Evolutionary conservation across 2,113 vertebrate species (phyloP), one percentile per base, ranked within the genome.

Genomic region (Melanotaenia duboulayi): DNA sequence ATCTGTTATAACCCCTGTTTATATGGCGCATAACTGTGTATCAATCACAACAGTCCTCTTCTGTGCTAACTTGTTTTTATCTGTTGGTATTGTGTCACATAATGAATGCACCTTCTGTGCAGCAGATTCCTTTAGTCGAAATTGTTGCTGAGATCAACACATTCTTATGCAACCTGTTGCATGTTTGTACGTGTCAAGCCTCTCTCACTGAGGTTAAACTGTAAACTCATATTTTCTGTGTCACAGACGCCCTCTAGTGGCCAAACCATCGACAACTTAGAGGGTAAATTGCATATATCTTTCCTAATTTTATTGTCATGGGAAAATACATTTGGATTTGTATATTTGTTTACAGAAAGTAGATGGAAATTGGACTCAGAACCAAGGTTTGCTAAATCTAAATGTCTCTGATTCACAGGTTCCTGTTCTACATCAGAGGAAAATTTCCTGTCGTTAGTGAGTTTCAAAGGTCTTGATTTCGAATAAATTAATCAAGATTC

Each of bases 361-460:
- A 28, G 17, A 4, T 54, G 20, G 40, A 17, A 40, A n/a, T 16
- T 54, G 35, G 12, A 11, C 17, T 19, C 3, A n/a, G 32, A 7
- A 19, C 20, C 11, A 35, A 56, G 8, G 16, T 39, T 10, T 2
- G 3, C 14, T 64, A 13, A 22, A 42, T 14, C 0, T 37, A 24
- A 16, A 48, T 19, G 6, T 8, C 14, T 12, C 28, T 57, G 11
- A 24, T 81, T 67, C 8, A 37, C 71, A 94, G 94, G 84, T 61
- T 93, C 80, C 4, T 20, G 44, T 28, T 94, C 71, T 48, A 93
- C 83, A 72, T 95, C 93, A 11, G 93, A 95, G 25, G 93, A 95
- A 68, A 92, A 92, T 59, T 87, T 93, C 3, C 32, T 86, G 37
- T 74, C 22, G 0, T 83, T 77, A 1, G 94, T 95, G 57, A 91